Base-by-base conservation (phyloP, 2,888 invertebrate genomes). In the Tiphia femorata region DNA sequence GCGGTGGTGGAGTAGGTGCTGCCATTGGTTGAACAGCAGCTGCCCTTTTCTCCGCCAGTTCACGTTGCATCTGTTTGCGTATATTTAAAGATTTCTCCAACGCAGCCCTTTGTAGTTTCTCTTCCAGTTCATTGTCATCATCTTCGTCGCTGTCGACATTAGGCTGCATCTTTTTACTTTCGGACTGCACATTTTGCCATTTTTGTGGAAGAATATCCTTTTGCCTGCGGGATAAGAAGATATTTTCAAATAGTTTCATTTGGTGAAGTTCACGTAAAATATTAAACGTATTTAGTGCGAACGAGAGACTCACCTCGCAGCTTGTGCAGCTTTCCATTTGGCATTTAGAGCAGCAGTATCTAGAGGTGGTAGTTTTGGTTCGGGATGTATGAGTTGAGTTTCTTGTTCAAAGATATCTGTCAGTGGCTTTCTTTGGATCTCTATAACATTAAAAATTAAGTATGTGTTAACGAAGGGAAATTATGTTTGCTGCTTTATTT, bases 171-270 rank as follows among this genome's bases (percentile, higher is more conserved):
- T 79, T 74, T 37, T 82, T 82, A n/a, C 86, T 88, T 78, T 80
- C 86, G 78, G 76, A 85, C 82, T 61, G 84, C 81, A 78, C 85
- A 85, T 76, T 78, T 52, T 77, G 82, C 86, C 86, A 82, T 83
- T 88, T 80, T 70, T 84, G 80, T 0, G 73, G 76, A 35, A 79
- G 75, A 66, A 87, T 86, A 40, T 88, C 86, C 49, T 83, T 84
- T 67, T 79, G 87, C 65, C 90, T 88, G 67, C 58, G 75, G 71
- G n/a, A n/a, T n/a, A n/a, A n/a, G n/a, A n/a, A 50, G 30, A 46
- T 20, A 35, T n/a, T 2, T 20, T 5, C 10, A 19, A 29, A 14
- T 44, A 8, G 27, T 54, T 19, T 54, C 16, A 2, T 21, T 5
- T 30, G 14, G 1, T 3, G 8, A 20, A 21, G 0, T 27, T 21